Evolutionary conservation across 2,797 vertebrate species (phyloP).

Genomic region (Melanotaenia pygmaea): DNA sequence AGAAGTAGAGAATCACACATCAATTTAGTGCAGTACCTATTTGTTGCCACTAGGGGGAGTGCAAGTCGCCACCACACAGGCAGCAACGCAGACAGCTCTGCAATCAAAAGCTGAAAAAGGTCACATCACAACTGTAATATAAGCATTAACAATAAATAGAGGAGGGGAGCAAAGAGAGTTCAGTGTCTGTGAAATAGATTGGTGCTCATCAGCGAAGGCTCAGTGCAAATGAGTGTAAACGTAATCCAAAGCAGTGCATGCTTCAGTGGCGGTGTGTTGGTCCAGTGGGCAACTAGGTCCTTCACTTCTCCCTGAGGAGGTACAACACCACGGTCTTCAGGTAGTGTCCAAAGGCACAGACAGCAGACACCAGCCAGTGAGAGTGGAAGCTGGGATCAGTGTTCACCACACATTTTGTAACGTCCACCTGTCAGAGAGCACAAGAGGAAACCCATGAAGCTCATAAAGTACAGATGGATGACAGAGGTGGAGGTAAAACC

Average conservation of each 20-base stretch:
- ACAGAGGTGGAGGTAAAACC: not conserved
- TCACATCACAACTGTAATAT: constrained; percentile 21
- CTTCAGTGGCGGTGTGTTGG: constrained; percentile 35
- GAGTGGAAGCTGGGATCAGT: constrained; percentile 89
- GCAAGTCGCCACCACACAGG: constrained; percentile 17
- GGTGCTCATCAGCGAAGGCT: constrained; percentile 48
- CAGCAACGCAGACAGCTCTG: not conserved
- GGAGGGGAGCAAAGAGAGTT: not conserved
- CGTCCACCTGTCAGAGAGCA: constrained; percentile 79
- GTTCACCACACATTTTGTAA: constrained; percentile 95
- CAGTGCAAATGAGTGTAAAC: constrained; percentile 80
- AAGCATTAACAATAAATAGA: constrained; percentile 60
- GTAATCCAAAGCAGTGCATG: constrained; percentile 58
- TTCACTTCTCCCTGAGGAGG: constrained; percentile 93
- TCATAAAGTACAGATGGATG: not conserved
- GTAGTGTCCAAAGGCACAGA: constrained; percentile 90
- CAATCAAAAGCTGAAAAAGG: constrained; percentile 12
- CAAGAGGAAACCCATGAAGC: not conserved
- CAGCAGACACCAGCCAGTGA: constrained; percentile 91
- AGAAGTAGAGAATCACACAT: not conserved
- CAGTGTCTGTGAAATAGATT: constrained; percentile 15
- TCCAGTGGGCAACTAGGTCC: constrained; percentile 21
- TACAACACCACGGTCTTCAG: constrained; percentile 91
- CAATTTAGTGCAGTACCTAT: constrained; percentile 9
- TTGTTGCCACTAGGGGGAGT: constrained; percentile 45